Evolutionary conservation across 2,888 invertebrate genomes (phyloP).

Genomic region (Conus canariensis): DNA sequence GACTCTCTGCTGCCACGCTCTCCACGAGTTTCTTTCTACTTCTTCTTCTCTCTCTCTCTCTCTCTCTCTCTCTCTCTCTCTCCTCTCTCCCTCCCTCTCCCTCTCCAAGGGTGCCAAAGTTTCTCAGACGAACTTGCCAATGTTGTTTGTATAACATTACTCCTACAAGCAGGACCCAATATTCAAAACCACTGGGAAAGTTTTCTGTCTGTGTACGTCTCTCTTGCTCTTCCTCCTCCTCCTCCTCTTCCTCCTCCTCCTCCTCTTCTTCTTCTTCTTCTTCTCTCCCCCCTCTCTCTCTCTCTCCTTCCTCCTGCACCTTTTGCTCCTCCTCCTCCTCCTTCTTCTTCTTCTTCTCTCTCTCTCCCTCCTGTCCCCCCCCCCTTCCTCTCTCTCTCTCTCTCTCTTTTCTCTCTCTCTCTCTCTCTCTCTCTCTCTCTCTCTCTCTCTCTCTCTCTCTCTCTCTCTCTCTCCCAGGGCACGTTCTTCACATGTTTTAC

Average conservation of each 20-base stretch:
- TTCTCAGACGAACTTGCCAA: no score
- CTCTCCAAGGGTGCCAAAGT: no score
- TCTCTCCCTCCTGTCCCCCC: background rate
- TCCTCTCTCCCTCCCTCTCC: no score
- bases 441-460: conserved; percentile 1
- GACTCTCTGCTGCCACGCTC: no score
- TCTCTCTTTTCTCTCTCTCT: background rate
- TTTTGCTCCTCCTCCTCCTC: background rate
- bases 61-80: no score
- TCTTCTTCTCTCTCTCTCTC: no score
- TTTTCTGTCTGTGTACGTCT: background rate
- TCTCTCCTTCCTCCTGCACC: background rate
- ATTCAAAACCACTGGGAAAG: no score
- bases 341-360: background rate
- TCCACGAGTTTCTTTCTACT: no score
- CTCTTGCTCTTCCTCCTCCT: background rate
- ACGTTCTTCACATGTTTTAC: no score
- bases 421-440: background rate
- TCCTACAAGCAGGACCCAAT: no score
- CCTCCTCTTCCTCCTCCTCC: background rate
- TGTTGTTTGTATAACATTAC: no score
- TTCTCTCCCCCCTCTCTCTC: background rate
- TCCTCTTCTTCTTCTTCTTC: background rate
- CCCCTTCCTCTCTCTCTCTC: background rate
- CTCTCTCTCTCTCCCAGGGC: background rate